Conservation (phyloP, 1,140 invertebrate species). For the Choristoneura fumiferana region DNA sequence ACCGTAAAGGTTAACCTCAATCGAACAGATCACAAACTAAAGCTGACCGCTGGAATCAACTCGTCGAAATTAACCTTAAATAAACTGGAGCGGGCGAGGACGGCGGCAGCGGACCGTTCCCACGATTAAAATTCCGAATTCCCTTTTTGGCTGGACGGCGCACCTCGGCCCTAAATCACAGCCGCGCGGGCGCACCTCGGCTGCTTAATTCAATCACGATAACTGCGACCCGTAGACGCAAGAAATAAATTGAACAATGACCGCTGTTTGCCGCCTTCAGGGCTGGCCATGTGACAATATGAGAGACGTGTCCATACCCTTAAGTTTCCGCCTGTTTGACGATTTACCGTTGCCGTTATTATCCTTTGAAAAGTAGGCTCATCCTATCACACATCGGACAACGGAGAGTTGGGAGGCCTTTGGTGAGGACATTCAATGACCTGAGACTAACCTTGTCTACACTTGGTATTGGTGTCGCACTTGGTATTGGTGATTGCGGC, state of each 20-base stretch:
- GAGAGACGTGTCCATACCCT: not conserved
- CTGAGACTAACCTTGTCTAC: too few species aligned
- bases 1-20: constrained; percentile 29
- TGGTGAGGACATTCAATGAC: too few species aligned
- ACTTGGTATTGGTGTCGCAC: too few species aligned
- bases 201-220: constrained; percentile 74
- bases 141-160: constrained; percentile 47
- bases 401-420: too few species aligned
- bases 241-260: constrained; percentile 74
- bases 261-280: constrained; percentile 36
- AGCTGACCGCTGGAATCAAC: constrained; percentile 47
- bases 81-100: constrained; percentile 43
- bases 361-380: too few species aligned
- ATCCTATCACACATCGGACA: too few species aligned
- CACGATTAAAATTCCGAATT: constrained; percentile 69
- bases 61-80: constrained; percentile 66
- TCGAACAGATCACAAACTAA: constrained; percentile 33
- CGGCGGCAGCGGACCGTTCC: constrained; percentile 46
- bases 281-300: too few species aligned
- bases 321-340: not conserved
- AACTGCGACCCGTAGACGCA: constrained; percentile 58
- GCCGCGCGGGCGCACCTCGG: constrained; percentile 37
- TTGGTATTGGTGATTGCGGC: too few species aligned
- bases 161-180: constrained; percentile 40
- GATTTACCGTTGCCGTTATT: too few species aligned